Percentiles rank a stretch among this genome's conserved stretches.
Evolutionary conservation across 2,797 vertebrate species (phyloP).

Genomic region (Falco cherrug): DNA sequence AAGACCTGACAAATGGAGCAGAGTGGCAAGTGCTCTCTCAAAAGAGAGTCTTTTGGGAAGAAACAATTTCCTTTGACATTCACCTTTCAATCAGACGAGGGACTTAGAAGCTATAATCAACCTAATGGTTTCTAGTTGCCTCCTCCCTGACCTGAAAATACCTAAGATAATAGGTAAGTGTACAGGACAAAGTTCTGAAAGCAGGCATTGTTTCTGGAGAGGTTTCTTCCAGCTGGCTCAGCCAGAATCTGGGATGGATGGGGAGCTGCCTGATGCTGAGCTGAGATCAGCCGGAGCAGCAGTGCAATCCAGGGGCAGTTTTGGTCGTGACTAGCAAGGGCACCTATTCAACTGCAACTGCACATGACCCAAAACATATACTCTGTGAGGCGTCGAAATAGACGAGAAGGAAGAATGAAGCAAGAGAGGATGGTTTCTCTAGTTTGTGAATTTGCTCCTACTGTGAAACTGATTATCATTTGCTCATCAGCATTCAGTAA

Average conservation of each 20-base stretch:
- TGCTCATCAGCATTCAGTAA: neutral
- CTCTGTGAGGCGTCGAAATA: neutral
- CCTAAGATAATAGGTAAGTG: neutral
- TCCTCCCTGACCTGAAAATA: neutral
- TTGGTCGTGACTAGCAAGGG: neutral
- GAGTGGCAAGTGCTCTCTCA: neutral
- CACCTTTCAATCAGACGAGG: neutral
- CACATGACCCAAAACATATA: fast-evolving
- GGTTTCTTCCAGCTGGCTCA: neutral
- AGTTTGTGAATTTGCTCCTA: neutral
- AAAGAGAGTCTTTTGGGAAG: neutral
- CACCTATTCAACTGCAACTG: fast-evolving
- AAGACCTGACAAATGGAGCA: fast-evolving
- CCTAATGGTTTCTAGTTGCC: neutral
- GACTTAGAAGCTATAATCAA: neutral
- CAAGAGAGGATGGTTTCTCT: neutral
- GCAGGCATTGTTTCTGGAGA: neutral
- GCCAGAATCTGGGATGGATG: neutral
- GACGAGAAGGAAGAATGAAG: neutral
- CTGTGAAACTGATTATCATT: neutral
- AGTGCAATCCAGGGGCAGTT: neutral
- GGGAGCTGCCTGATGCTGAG: neutral
- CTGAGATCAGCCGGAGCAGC: neutral
- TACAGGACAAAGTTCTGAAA: neutral
- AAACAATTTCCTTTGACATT: neutral